Evolutionary conservation across 2,888 invertebrate genomes (phyloP).

Genomic region (Papilio demoleus): DNA sequence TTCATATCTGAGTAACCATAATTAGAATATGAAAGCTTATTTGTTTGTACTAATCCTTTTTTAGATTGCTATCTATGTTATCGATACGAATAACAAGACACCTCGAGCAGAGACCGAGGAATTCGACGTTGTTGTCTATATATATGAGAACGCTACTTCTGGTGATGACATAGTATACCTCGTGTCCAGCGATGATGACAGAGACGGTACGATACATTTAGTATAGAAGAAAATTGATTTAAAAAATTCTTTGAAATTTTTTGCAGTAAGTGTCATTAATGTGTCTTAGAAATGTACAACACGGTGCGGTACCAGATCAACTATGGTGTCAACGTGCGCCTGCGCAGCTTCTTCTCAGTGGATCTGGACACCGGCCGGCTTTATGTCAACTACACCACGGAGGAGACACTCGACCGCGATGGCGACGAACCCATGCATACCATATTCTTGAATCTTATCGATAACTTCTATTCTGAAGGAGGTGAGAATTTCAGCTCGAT

Average conservation of each 20-base stretch:
- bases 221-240: neutral
- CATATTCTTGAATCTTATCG: slow-evolving; percentile 77
- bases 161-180: slow-evolving; percentile 70
- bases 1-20: no score
- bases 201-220: slow-evolving; percentile 83
- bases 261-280: slow-evolving; percentile 10
- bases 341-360: slow-evolving; percentile 79
- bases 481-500: no score
- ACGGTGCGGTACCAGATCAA: slow-evolving; percentile 81
- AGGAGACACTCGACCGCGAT: slow-evolving; percentile 79
- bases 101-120: slow-evolving; percentile 68
- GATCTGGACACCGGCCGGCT: slow-evolving; percentile 74
- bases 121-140: slow-evolving; percentile 61
- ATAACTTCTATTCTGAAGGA: slow-evolving; percentile 79
- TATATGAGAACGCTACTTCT: slow-evolving; percentile 78
- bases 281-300: slow-evolving; percentile 75
- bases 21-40: neutral
- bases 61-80: slow-evolving; percentile 70
- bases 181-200: slow-evolving; percentile 78
- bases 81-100: slow-evolving; percentile 84
- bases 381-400: slow-evolving; percentile 70
- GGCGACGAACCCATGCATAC: slow-evolving; percentile 70
- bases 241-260: neutral
- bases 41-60: neutral
- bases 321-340: slow-evolving; percentile 66